Evolutionary conservation across 2,888 invertebrate species (phyloP).

Genomic region (Ochropleura plecta): DNA sequence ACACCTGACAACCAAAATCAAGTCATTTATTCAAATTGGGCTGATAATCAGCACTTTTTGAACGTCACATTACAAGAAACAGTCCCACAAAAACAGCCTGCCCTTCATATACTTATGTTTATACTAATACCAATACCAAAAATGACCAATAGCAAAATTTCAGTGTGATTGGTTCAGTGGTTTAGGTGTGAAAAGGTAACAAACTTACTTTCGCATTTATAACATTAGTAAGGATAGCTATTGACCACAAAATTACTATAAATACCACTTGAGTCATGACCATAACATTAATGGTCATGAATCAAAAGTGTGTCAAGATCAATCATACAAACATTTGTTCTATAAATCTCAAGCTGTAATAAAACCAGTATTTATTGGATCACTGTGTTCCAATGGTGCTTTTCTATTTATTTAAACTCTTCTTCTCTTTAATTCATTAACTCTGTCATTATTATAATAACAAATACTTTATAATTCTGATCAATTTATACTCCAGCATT

Average conservation of each 20-base stretch:
- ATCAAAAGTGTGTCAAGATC: neutral
- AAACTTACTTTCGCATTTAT: too few relatives aligned
- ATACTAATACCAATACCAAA: too few relatives aligned
- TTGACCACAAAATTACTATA: neutral
- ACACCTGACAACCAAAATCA: too few relatives aligned
- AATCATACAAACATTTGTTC: slow-evolving; percentile 3
- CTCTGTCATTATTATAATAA: too few relatives aligned
- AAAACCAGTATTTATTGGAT: neutral
- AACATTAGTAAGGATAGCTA: neutral
- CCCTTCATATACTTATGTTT: too few relatives aligned
- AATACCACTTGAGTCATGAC: neutral
- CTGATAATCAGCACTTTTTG: too few relatives aligned
- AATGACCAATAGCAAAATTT: too few relatives aligned
- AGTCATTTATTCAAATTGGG: too few relatives aligned
- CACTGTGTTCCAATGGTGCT: neutral
- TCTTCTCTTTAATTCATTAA: neutral
- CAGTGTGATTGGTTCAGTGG: too few relatives aligned
- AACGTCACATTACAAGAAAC: too few relatives aligned
- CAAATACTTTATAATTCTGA: neutral
- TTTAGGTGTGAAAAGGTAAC: too few relatives aligned
- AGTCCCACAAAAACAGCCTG: too few relatives aligned
- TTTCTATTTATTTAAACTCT: neutral
- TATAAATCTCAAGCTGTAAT: neutral
- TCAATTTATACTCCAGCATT: neutral
- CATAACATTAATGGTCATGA: neutral